A percentile compares a stretch with the other conserved stretches of the same genome.
phyloP scores from a whole-genome alignment of 1,140 invertebrate species.

The Elysia chlorotica region DNA sequence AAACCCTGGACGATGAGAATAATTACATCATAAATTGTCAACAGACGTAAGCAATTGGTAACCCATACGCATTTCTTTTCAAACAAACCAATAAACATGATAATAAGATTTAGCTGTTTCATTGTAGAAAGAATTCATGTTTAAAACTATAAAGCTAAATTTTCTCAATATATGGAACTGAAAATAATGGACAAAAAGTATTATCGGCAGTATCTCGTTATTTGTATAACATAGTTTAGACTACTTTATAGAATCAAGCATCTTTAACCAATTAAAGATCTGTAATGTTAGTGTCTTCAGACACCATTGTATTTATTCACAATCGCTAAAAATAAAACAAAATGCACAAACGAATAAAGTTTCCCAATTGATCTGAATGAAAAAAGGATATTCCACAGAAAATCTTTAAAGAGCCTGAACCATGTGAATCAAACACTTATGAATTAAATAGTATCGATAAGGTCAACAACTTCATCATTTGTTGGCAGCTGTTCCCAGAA shows the following conservation, averaged over 20 bases:
- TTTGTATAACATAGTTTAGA: not conserved
- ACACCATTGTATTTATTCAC: not conserved
- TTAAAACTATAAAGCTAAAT: no score
- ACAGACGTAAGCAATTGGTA: not conserved
- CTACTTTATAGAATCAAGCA: no score
- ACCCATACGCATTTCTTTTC: not conserved
- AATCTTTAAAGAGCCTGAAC: no score
- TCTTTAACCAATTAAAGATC: no score
- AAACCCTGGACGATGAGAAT: not conserved
- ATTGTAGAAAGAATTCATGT: not conserved
- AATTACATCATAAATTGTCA: not conserved
- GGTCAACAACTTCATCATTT: not conserved
- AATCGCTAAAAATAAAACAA: not conserved
- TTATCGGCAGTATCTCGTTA: not conserved
- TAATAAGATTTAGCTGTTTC: not conserved
- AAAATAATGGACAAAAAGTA: not conserved
- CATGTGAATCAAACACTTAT: not conserved
- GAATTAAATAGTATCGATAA: not conserved
- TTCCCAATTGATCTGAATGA: not conserved
- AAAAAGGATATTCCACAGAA: no score
- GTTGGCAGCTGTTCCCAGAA: not conserved
- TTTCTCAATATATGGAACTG: not conserved
- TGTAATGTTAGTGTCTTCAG: no score
- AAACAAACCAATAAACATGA: not conserved
- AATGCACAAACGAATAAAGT: not conserved